phyloP scores from a whole-genome alignment of 2,797 vertebrate genomes.

The Cetoscarus ocellatus region DNA sequence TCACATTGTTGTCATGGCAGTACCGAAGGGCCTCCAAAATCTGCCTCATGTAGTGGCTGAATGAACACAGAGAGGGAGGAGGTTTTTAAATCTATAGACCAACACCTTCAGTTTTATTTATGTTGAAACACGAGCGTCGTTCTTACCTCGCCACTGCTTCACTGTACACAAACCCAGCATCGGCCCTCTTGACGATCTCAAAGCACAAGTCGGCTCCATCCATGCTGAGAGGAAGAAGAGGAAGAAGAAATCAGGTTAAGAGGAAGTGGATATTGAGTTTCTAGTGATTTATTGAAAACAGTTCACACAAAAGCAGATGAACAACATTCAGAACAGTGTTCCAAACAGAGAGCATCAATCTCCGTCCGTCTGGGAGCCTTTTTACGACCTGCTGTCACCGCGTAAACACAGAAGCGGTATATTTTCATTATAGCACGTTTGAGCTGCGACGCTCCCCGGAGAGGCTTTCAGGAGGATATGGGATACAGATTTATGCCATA shows the following conservation, averaged over 20 bases:
- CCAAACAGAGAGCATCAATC: slow-evolving; percentile 3
- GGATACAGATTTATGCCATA: slow-evolving; percentile 11
- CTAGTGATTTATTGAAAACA: background rate
- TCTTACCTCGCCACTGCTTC: slow-evolving; percentile 97
- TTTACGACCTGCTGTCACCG: slow-evolving; percentile 34
- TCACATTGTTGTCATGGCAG: slow-evolving; percentile 98
- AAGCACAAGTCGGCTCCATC: slow-evolving; percentile 98
- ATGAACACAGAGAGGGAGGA: too few relatives aligned
- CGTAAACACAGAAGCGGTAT: slow-evolving; percentile 9
- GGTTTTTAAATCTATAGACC: too few relatives aligned
- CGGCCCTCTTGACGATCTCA: slow-evolving; percentile 98
- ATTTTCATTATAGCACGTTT: slow-evolving; percentile 26
- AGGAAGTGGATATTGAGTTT: background rate
- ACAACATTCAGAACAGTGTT: slow-evolving; percentile 2
- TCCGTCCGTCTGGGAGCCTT: slow-evolving; percentile 2
- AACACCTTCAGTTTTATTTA: too few relatives aligned
- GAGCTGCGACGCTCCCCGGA: background rate
- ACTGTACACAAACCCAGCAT: slow-evolving; percentile 99
- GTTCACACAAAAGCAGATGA: slow-evolving; percentile 6
- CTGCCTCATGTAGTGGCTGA: slow-evolving; percentile 97
- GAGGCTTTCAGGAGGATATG: background rate
- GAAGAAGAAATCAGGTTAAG: background rate
- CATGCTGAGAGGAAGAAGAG: slow-evolving; percentile 85
- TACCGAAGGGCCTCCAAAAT: slow-evolving; percentile 96
- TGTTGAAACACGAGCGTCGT: background rate